Conservation (phyloP, 2,113 vertebrate species). For the Gadus macrocephalus region DNA sequence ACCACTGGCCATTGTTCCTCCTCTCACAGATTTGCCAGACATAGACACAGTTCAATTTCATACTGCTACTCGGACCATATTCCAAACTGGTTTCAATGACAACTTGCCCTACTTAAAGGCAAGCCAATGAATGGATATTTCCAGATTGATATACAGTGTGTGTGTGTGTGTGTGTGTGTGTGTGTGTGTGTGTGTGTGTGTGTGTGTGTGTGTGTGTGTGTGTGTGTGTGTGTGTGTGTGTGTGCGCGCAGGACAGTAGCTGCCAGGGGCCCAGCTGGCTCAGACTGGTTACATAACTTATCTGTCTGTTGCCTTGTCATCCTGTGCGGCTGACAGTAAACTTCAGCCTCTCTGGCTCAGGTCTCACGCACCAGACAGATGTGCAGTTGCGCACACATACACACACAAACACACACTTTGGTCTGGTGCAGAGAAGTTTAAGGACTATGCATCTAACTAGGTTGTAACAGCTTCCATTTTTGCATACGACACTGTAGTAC, state of each 20-base stretch:
- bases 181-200: conserved; percentile 3
- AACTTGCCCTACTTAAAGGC: too few species aligned
- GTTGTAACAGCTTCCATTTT: too few species aligned
- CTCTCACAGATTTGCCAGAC: too few species aligned
- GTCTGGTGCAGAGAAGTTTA: too few species aligned
- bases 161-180: conserved; percentile 13
- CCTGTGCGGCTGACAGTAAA: conserved; percentile 54
- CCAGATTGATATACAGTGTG: conserved; percentile 5
- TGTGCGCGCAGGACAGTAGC: conserved; percentile 30
- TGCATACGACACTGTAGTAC: too few species aligned
- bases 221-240: conserved; percentile 10
- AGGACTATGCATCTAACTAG: too few species aligned
- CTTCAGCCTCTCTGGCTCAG: conserved; percentile 23
- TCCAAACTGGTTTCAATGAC: too few species aligned
- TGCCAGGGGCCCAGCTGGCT: conserved; percentile 63
- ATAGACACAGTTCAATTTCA: background rate
- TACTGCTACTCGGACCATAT: too few species aligned
- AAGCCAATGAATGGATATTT: too few species aligned
- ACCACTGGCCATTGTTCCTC: too few species aligned
- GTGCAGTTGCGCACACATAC: background rate
- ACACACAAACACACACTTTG: too few species aligned
- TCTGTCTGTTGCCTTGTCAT: conserved; percentile 52
- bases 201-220: conserved; percentile 27
- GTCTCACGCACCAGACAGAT: background rate
- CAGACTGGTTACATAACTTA: conserved; percentile 65